Percentiles rank a stretch among this genome's conserved stretches.
Evolutionary conservation across 2,888 invertebrate genomes (phyloP).

Genomic region (Helleia helle): DNA sequence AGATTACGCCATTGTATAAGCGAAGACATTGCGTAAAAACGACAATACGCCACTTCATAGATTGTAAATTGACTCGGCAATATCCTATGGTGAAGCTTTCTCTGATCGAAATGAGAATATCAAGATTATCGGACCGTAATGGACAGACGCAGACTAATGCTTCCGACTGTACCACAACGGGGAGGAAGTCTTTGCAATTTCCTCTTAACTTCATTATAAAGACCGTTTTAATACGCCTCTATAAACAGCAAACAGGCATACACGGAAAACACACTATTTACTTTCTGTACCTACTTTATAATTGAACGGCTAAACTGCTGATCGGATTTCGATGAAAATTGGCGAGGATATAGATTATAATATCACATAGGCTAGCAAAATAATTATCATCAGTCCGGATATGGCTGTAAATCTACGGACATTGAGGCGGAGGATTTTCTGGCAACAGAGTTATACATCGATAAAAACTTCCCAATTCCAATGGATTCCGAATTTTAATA

Average conservation of each 20-base stretch:
- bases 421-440: no score
- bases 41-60: slow-evolving; percentile 3
- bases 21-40: not conserved
- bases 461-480: no score
- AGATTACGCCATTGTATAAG: slow-evolving; percentile 1
- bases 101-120: slow-evolving; percentile 46
- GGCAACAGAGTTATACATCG: no score
- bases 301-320: no score
- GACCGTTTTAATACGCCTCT: slow-evolving; percentile 1
- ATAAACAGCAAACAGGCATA: not conserved
- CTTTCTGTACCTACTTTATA: no score
- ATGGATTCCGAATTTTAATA: no score
- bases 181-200: slow-evolving; percentile 38
- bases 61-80: slow-evolving; percentile 18
- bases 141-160: slow-evolving; percentile 44
- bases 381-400: no score
- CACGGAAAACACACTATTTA: not conserved
- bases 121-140: slow-evolving; percentile 53
- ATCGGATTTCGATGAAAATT: no score
- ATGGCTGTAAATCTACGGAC: no score
- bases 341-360: no score
- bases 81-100: slow-evolving; percentile 42
- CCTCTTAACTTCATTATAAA: slow-evolving; percentile 5
- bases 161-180: slow-evolving; percentile 38
- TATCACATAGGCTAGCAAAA: no score